Evolutionary conservation across 1,140 invertebrate species (phyloP).

Genomic region (Anastrepha ludens): DNA sequence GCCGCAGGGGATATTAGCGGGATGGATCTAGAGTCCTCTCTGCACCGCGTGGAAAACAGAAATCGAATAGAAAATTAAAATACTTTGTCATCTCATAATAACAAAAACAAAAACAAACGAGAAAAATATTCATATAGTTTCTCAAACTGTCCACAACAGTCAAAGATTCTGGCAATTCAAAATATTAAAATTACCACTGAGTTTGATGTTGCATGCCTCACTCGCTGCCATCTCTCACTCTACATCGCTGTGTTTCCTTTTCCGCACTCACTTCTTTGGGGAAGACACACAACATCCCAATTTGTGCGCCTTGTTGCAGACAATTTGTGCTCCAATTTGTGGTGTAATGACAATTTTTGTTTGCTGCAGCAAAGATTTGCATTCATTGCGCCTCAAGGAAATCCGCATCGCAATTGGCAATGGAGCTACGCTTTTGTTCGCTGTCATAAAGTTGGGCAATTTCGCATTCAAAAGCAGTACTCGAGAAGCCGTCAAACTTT

Average conservation of each 20-base stretch:
- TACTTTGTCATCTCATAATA: no score
- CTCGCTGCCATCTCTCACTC: neutral
- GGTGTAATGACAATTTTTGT: conserved; percentile 21
- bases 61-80: no score
- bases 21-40: no score
- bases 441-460: neutral
- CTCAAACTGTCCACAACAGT: no score
- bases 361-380: neutral
- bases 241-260: neutral
- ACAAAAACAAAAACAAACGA: no score
- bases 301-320: conserved; percentile 25
- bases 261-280: neutral
- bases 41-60: no score
- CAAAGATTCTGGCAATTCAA: no score
- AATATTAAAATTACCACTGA: neutral
- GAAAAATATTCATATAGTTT: no score
- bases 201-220: neutral
- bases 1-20: no score
- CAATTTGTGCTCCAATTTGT: conserved; percentile 47
- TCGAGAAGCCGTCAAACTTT: conserved; percentile 38
- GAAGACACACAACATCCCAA: conserved; percentile 1
- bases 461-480: conserved; percentile 19
- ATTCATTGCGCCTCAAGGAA: neutral
- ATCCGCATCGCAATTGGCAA: conserved; percentile 26
- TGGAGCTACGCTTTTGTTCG: neutral